Base-by-base conservation (phyloP, 2,113 vertebrate species). In the Nettapus auritus region DNA sequence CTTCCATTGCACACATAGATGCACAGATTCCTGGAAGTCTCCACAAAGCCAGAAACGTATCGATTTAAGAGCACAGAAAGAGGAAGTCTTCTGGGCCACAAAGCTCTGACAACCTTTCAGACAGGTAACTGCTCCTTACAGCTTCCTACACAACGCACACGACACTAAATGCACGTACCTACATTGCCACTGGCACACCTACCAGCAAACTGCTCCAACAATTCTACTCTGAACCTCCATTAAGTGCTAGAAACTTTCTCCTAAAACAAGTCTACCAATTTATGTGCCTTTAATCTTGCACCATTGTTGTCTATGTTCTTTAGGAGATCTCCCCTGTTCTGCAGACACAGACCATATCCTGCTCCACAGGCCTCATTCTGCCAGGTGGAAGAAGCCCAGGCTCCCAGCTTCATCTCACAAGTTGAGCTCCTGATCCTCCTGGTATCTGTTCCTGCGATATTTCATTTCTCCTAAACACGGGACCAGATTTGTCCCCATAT, bases 271-370 rank as follows among this genome's bases (percentile, higher is more conserved):
- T 26, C 15, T 46, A 29, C 5, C 56, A 15, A 28, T 52, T n/a
- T 63, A 34, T 6, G 23, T 22, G 31, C 34, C 38, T 33, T 74
- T 25, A 52, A 7, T 11, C 55, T 79, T 25, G 13, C 48, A 52
- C 11, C 14, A 28, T 26, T 53, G 17, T 6, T 28, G 15, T 13
- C 40, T 40, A 20, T 28, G 31, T 15, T 9, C 18, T 36, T 36
- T 15, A 19, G 50, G 14, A 38, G 7, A 31, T 36, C 53, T 5
- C 2, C 15, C 9, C 9, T 8, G 22, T 68, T 11, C 28, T 29
- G 21, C 44, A 60, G 46, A 70, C 36, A 34, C 15, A 0, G n/a
- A 19, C 5, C 0, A 0, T 8, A 26, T 13, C 42, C 25, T 18
- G 16, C 1, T 13, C 21, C 52, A 26, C 40, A 23, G 22, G 5